Evolutionary conservation across 2,888 invertebrate species (phyloP), one percentile per base, ranked within the genome.

Genomic region (Sinhomidia bicolor): DNA sequence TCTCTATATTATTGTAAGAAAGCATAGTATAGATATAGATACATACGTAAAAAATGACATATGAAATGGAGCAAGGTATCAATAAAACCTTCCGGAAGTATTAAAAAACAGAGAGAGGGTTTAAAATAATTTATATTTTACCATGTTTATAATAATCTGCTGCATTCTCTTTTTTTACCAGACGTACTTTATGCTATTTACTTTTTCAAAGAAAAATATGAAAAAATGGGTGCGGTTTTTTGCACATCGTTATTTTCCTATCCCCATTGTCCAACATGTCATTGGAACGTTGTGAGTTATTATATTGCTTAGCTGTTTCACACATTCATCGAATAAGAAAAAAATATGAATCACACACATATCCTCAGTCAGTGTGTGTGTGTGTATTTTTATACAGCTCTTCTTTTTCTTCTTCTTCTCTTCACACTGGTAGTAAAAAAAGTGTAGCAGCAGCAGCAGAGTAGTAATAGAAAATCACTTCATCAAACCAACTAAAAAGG

Each of bases 171-270:
- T 78, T 29, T 32, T 68, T 36, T 65, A 51, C 84, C 88, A 89
- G 84, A 89, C 80, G 17, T 60, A 26, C 36, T 88, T 80, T 80
- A 85, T 65, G 51, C 65, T 89, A 85, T 89, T 89, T 89, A 76
- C 85, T 89, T 89, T 89, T 83, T 54, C 29, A 71, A 79, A 88
- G 83, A 83, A 88, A 82, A 88, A 89, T 85, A 85, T 71, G 23
- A 57, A 68, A 88, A 85, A 65, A 88, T 80, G 88, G 84, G 80
- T 80, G 84, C 80, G 88, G 84, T 81, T 47, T 83, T 84, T 89
- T 78, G 80, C 84, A 84, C 65, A 68, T 83, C 65, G 71, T 79
- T 78, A 54, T 17, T 68, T 71, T 65, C 17, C 20, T 80, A 81
- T 87, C 79, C 85, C 76, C 51, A 83, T 88, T 88, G 88, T 88